Percentiles rank a stretch among this genome's conserved stretches.
Evolutionary conservation across 2,113 vertebrate genomes (phyloP).

Genomic region (Hippopotamus amphibius): DNA sequence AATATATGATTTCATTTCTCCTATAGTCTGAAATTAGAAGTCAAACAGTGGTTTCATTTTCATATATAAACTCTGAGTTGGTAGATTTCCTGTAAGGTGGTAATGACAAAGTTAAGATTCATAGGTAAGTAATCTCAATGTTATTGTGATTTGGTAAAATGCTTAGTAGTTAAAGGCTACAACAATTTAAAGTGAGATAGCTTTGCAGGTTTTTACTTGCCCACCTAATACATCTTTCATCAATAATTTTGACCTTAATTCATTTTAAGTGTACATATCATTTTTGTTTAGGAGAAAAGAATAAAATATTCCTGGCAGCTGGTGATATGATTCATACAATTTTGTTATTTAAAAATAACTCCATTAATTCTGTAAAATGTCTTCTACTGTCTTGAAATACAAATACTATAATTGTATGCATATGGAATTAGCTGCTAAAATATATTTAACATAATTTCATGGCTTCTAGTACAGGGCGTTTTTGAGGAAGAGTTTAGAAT

Average conservation of each 20-base stretch:
- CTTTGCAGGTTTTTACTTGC: constrained; percentile 10
- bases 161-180: background rate
- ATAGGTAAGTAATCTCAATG: background rate
- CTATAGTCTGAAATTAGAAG: background rate
- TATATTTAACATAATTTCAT: constrained; percentile 40
- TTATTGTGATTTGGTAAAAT: background rate
- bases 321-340: constrained; percentile 28
- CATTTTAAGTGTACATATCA: constrained; percentile 37
- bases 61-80: background rate
- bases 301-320: constrained; percentile 42
- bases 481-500: background rate
- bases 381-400: constrained; percentile 84
- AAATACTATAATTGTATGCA: background rate
- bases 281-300: constrained; percentile 26
- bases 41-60: background rate
- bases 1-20: background rate
- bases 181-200: background rate
- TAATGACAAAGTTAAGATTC: constrained; percentile 9
- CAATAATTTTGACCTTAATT: constrained; percentile 57
- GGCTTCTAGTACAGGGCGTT: background rate
- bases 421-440: constrained; percentile 32
- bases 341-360: constrained; percentile 61
- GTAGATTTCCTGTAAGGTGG: background rate
- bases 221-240: constrained; percentile 12
- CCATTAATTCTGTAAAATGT: constrained; percentile 46